Evolutionary conservation across 30 jellyfish, hydroid and myxozoan genomes (phyloP).

Genomic region (Turritopsis rubra): DNA sequence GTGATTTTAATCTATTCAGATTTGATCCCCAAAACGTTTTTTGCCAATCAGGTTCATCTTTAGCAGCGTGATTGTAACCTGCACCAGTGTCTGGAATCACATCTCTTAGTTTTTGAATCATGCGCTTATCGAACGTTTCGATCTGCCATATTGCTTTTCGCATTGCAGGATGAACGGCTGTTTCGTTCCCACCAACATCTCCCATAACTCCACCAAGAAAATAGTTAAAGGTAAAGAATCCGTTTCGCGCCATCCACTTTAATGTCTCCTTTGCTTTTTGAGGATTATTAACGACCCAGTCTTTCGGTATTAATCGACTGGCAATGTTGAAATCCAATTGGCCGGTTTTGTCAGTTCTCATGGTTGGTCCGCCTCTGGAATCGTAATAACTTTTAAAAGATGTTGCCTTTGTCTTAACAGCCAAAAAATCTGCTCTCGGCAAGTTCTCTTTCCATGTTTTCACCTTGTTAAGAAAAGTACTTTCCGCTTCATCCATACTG

Average conservation of each 20-base stretch:
- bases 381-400: too few species aligned
- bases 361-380: conserved; percentile 11
- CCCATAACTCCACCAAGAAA: conserved; percentile 24
- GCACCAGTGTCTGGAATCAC: conserved; percentile 18
- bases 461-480: too few species aligned
- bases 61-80: conserved; percentile 23
- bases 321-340: conserved; percentile 24
- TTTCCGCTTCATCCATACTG: too few species aligned
- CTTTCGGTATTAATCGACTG: conserved; percentile 16
- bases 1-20: neutral
- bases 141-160: conserved; percentile 30
- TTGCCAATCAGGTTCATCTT: conserved; percentile 27
- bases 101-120: too few species aligned
- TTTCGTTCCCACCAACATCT: neutral
- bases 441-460: too few species aligned
- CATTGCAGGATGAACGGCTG: conserved; percentile 35
- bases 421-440: too few species aligned
- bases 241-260: conserved; percentile 17
- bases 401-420: too few species aligned
- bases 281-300: conserved; percentile 20
- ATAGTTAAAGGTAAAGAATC: too few species aligned
- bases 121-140: too few species aligned
- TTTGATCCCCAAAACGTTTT: conserved; percentile 20
- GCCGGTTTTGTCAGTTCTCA: neutral
- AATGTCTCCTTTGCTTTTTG: conserved; percentile 2